Evolutionary conservation across 2,888 invertebrate genomes (phyloP).

Genomic region (Luperina testacea): DNA sequence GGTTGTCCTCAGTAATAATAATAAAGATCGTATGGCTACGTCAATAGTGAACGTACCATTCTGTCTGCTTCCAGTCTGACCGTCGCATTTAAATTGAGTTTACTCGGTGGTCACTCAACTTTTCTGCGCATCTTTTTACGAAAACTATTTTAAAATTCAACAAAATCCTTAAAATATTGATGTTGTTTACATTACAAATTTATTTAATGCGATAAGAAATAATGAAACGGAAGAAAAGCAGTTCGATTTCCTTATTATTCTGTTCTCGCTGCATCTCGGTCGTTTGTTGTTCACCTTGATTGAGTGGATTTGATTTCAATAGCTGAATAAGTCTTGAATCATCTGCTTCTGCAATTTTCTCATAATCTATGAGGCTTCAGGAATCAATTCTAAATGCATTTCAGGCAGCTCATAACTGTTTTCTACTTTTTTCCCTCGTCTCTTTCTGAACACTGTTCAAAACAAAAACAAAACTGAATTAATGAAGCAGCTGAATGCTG

Average conservation of each 20-base stretch:
- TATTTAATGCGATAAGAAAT: conserved; percentile 2
- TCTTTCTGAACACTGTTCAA: conserved; percentile 1
- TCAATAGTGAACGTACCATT: conserved; percentile 3
- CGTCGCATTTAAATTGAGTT: conserved; percentile 34
- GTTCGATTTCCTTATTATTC: conserved; percentile 14
- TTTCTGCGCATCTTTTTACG: conserved; percentile 10
- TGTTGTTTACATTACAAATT: conserved; percentile 20
- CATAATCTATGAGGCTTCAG: neutral
- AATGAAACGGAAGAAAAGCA: conserved; percentile 3
- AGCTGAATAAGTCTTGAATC: neutral
- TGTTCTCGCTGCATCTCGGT: neutral
- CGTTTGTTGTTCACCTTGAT: neutral
- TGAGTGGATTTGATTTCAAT: neutral
- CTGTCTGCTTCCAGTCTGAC: conserved; percentile 1
- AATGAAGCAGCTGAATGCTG: conserved; percentile 10
- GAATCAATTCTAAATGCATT: neutral
- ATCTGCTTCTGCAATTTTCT: neutral
- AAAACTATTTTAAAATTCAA: conserved; percentile 3
- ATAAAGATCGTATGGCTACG: neutral
- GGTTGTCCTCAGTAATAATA: neutral
- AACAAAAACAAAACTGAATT: neutral
- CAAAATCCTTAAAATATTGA: neutral
- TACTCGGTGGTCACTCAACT: conserved; percentile 23
- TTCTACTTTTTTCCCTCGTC: neutral
- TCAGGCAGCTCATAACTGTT: neutral